Evolutionary conservation across 2,888 invertebrate genomes (phyloP).

Genomic region (Drosophila formosana): DNA sequence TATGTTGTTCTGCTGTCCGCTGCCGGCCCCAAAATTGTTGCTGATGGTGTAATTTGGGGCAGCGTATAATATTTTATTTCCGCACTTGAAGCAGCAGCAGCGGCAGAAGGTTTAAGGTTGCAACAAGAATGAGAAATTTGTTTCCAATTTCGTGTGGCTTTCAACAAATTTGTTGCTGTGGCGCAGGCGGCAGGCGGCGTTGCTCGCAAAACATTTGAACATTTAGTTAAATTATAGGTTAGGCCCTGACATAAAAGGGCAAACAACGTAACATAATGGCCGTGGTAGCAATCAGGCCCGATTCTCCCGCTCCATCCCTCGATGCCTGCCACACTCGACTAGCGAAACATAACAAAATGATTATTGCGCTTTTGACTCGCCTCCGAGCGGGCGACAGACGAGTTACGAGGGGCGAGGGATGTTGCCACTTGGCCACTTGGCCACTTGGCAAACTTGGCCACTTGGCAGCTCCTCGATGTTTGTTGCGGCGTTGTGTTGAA

Average conservation of each 20-base stretch:
- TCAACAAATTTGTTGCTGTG: constrained; percentile 60
- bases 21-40: constrained; percentile 47
- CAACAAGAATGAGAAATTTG: constrained; percentile 64
- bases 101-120: constrained; percentile 8
- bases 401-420: not conserved
- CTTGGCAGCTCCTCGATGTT: constrained; percentile 55
- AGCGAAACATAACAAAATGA: constrained; percentile 72
- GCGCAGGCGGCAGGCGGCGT: constrained; percentile 30
- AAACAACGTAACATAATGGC: constrained; percentile 81
- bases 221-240: constrained; percentile 84
- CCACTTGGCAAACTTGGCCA: constrained; percentile 16
- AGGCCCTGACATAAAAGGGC: constrained; percentile 80
- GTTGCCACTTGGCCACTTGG: no score
- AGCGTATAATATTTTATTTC: constrained; percentile 82
- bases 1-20: constrained; percentile 28
- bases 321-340: not conserved
- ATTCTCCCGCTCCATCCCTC: not conserved
- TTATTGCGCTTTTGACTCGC: constrained; percentile 68
- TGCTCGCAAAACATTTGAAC: constrained; percentile 75
- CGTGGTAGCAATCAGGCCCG: constrained; percentile 74
- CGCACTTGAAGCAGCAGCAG: constrained; percentile 65
- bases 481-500: constrained; percentile 72
- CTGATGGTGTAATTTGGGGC: constrained; percentile 54
- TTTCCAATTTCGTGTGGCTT: constrained; percentile 72
- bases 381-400: not conserved